Evolutionary conservation across 2,113 vertebrate genomes (phyloP), one percentile per base, ranked within the genome.

Genomic region (Delphinapterus leucas): DNA sequence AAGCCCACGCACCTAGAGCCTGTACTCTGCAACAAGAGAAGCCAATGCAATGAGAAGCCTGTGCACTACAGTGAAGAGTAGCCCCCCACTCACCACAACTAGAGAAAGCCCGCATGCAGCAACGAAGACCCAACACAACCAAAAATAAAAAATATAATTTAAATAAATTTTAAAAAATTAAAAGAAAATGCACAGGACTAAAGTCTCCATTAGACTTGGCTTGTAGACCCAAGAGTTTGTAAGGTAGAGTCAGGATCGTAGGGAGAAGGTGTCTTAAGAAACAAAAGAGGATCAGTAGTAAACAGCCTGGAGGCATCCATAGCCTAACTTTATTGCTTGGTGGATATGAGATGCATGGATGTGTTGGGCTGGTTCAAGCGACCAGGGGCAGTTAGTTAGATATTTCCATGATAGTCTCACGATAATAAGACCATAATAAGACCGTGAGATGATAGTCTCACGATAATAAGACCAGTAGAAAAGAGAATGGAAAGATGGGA

Each of bases 401-500:
- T 94, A 88, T 80, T 92, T 92, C 36, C 20, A 41, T 86, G 31
- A 80, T 41, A 90, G 47, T 73, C 15, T 71, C 17, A 47, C 8
- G 61, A 70, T 87, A 83, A 90, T 73, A 58, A 90, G 10, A 67
- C 38, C 33, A 88, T 70, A n/a, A n/a, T n/a, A n/a, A n/a, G n/a
- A n/a, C n/a, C n/a, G n/a, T n/a, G n/a, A n/a, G n/a, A 41, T 86
- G 31, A 80, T 41, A 90, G 47, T 73, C 15, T 71, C 17, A 47
- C 8, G 61, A 70, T 87, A 83, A 90, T 73, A 58, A 90, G 10
- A 67, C 38, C 8, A 74, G 55, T 85, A 53, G 28, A 88, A 95
- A 93, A 85, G 70, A 79, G 28, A 95, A 88, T 60, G 65, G 55
- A 80, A 91, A 84, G 21, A 77, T 53, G 8, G 41, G 88, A 95